These are phyloP conservation scores for Caenorhabditis inopinata DNA, from an alignment of 1,140 invertebrate genomes.

Conservation along the genomic window DNA sequence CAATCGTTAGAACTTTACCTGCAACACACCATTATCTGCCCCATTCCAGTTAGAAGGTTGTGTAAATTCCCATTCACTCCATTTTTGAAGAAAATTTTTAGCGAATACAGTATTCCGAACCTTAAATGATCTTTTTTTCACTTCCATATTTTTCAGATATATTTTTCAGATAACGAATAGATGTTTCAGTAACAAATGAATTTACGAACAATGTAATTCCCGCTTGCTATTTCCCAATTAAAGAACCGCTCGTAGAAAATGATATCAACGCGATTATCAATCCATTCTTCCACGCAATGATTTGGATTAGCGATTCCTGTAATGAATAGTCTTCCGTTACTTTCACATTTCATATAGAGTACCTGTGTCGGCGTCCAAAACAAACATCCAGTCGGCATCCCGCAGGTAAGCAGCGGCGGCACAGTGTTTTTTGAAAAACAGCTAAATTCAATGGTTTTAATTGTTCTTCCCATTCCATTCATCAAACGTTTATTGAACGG, in stretches of 20 bases:
- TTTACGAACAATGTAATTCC: constrained; percentile 53
- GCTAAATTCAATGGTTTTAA: constrained; percentile 42
- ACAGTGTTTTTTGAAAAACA: constrained; percentile 65
- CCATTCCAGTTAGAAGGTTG: constrained; percentile 57
- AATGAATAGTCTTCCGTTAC: too few relatives aligned
- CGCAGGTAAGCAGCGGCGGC: constrained; percentile 62
- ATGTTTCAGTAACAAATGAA: too few relatives aligned
- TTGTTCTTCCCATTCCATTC: background rate
- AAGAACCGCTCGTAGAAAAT: constrained; percentile 61
- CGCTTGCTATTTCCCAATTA: constrained; percentile 56
- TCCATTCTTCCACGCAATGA: constrained; percentile 60
- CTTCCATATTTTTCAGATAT: too few relatives aligned
- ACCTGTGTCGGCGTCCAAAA: constrained; percentile 57
- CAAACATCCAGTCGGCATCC: constrained; percentile 58
- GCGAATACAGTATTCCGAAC: constrained; percentile 53
- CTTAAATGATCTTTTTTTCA: constrained; percentile 33
- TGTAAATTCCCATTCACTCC: constrained; percentile 56
- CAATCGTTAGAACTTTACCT: too few relatives aligned
- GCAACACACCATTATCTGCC: constrained; percentile 55
- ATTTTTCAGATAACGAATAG: too few relatives aligned
- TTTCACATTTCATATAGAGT: too few relatives aligned
- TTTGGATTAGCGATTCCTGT: constrained; percentile 56
- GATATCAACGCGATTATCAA: constrained; percentile 54
- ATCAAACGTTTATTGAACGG: background rate
- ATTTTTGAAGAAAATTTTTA: constrained; percentile 49